Percentiles rank a stretch among this genome's conserved stretches.
Conservation (phyloP, 2,888 invertebrate genomes). For the Tenodera sinensis region DNA sequence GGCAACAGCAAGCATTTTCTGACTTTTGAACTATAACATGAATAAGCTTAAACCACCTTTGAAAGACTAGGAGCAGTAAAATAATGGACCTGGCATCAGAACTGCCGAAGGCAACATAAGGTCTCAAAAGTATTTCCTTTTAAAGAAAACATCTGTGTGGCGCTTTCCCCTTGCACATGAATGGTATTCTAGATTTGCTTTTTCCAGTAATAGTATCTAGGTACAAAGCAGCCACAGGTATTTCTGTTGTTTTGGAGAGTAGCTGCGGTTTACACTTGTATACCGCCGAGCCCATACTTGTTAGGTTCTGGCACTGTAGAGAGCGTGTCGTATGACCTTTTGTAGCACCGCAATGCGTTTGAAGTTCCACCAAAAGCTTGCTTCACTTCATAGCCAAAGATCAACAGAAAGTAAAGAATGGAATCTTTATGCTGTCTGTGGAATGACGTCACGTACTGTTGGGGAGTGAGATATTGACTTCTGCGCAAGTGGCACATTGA, state of each 20-base stretch:
- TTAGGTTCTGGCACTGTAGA: neutral
- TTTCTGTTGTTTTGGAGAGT: neutral
- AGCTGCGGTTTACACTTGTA: neutral
- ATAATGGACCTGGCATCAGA: neutral
- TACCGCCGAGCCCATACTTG: neutral
- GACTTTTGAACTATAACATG: neutral
- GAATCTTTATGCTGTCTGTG: neutral
- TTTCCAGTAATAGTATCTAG: neutral
- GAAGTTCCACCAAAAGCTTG: neutral
- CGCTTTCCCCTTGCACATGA: neutral
- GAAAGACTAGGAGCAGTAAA: neutral
- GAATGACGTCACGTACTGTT: neutral
- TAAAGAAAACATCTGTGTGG: neutral
- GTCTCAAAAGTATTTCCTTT: neutral
- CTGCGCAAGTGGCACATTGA: no score
- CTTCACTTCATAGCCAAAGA: neutral
- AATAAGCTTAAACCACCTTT: neutral
- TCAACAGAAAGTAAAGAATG: neutral
- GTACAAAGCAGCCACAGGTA: neutral
- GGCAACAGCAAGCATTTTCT: neutral
- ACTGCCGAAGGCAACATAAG: neutral
- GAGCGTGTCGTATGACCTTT: neutral
- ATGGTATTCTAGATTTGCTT: neutral
- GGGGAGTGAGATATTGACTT: no score
- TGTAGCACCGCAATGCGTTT: neutral